phyloP scores from a whole-genome alignment of 2,113 vertebrate species.

The Scopus umbretta region DNA sequence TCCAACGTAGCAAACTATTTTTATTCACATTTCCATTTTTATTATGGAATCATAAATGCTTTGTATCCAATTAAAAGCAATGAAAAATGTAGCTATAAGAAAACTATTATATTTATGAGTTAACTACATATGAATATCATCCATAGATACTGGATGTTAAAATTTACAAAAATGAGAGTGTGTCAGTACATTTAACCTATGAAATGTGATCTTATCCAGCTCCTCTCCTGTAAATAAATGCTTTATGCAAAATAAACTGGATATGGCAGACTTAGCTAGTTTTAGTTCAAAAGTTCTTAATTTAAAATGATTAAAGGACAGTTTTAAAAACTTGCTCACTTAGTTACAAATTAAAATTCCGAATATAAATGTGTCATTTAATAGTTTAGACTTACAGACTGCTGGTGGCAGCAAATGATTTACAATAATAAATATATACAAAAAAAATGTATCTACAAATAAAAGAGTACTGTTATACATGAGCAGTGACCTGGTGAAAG shows the following conservation, averaged over 20 bases:
- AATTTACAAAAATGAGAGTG: slow-evolving; percentile 69
- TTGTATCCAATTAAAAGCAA: slow-evolving; percentile 72
- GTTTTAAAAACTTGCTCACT: slow-evolving; percentile 78
- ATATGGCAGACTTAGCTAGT: slow-evolving; percentile 68
- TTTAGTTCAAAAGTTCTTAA: slow-evolving; percentile 78
- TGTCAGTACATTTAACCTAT: slow-evolving; percentile 54
- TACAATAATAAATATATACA: slow-evolving; percentile 87
- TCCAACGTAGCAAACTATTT: slow-evolving; percentile 77
- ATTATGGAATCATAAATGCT: slow-evolving; percentile 72
- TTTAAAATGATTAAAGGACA: slow-evolving; percentile 75
- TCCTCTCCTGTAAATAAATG: slow-evolving; percentile 66
- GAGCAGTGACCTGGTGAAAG: slow-evolving; percentile 79
- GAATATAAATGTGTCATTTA: slow-evolving; percentile 87
- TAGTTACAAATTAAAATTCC: slow-evolving; percentile 82
- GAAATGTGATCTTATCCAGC: slow-evolving; percentile 67
- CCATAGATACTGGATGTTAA: slow-evolving; percentile 61
- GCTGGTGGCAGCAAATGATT: slow-evolving; percentile 91
- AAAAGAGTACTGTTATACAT: slow-evolving; percentile 78
- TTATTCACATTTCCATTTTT: slow-evolving; percentile 76
- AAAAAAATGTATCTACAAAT: slow-evolving; percentile 81
- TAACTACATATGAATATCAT: slow-evolving; percentile 67
- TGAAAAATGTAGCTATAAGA: slow-evolving; percentile 66
- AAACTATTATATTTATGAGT: slow-evolving; percentile 66
- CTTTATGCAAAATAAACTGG: slow-evolving; percentile 73
- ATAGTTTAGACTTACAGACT: slow-evolving; percentile 89